Base-by-base conservation (phyloP, 2,113 vertebrate species). In the Mionectes macconnelli region DNA sequence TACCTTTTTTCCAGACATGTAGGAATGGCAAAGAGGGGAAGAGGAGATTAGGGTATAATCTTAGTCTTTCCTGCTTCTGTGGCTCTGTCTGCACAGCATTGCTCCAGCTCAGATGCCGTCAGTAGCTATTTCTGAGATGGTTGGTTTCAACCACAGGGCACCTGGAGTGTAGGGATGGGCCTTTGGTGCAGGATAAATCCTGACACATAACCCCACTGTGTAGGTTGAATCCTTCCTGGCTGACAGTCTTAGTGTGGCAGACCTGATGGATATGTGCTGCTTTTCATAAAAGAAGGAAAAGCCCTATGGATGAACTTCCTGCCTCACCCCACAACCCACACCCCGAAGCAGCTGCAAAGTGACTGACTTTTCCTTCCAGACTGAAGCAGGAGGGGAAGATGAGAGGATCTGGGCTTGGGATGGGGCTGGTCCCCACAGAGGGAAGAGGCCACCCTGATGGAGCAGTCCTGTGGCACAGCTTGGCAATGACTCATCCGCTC, bases 401-500 rank as follows among this genome's bases (percentile, higher is more conserved):
- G 7, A 19, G 11, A 9, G n/a, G 42, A 20, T 27, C 18, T n/a
- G 33, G 84, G 52, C 40, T 4, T 47, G 52, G 45, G 60, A 81
- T 24, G 84, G 79, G 60, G 57, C 62, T 53, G 56, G 28, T 40
- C 3, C 40, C 37, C 69, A 67, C 76, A 42, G 74, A 16, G 56
- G 45, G 77, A 69, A 55, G 67, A 57, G 75, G 55, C 83, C 55
- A 50, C 59, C 64, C 53, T 5, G 63, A 15, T 9, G 67, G 17
- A 76, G 72, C 70, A 7, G 9, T 9, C 40, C 73, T 42, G 5
- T 4, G 14, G 40, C 37, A 35, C 70, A 79, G 84, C 69, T 24
- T 8, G 19, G 64, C 81, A 55, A 4, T 97, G 97, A 96, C 81
- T 96, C 96, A 95, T 88, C 86, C 0, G 17, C 74, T 87, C 50